Base-by-base conservation (phyloP, 2,888 invertebrate genomes). In the Anthrax anthrax region DNA sequence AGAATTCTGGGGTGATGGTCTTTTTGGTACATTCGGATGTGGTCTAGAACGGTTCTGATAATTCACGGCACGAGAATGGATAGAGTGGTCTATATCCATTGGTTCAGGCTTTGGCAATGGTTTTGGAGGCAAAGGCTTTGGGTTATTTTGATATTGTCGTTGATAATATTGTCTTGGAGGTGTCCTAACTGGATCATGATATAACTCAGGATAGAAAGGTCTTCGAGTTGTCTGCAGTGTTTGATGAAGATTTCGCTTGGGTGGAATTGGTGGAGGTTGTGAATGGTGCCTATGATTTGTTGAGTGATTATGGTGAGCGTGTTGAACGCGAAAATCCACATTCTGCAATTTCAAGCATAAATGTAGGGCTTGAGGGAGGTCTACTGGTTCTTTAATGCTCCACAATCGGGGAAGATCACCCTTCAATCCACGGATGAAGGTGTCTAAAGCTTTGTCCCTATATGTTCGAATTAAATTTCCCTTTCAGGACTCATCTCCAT, bases 21-120 rank as follows among this genome's bases (percentile, higher is more conserved):
- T 48, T 42, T 50, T 50, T 29, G n/a, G 38, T 2, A 17, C 29
- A 37, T 29, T 13, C 9, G 23, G 37, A 4, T 38, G 19, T 18
- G 37, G 43, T 39, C 17, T 18, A 18, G 38, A 37, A 10, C 27
- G 34, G 10, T 43, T 43, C 5, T 18, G 34, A 10, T 43, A 43
- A 16, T 43, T 37, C 4, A 43, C 23, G 18, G 18, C 19, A 19
- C 36, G 18, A 18, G 37, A 36, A 14, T 43, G 43, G 12, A 39
- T 39, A 14, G 37, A 37, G n/a, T 44, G 37, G 14, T 43, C 43
- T 23, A 43, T n/a, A 16, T 43, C 43, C 43, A 43, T 43, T 14
- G 43, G 43, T 36, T 43, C 37, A 37, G 43, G 43, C 19, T 23
- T 43, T 16, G 18, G 36, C 13, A 16, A 10, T 2, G 36, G 37